phyloP scores from a whole-genome alignment of 2,888 invertebrate species.

The Callyntrura guangdongensis region DNA sequence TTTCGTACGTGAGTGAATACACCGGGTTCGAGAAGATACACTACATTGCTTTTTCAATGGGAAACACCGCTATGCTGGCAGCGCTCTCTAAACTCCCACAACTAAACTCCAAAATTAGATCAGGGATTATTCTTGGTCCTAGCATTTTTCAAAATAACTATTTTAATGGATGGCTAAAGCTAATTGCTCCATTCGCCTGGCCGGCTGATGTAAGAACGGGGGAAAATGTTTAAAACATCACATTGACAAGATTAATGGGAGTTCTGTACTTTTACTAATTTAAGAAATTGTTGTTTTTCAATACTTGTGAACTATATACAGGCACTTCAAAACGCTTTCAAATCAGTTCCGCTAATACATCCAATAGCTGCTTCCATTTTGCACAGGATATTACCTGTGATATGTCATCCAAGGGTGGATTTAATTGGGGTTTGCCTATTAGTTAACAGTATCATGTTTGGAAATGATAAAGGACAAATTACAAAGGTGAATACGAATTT shows the following conservation, averaged over 20 bases:
- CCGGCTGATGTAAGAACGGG: constrained; percentile 20
- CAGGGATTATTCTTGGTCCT: constrained; percentile 65
- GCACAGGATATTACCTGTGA: constrained; percentile 68
- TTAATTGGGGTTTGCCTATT: constrained; percentile 66
- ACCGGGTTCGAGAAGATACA: constrained; percentile 50
- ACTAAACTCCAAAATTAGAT: constrained; percentile 7
- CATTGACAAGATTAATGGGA: too few relatives aligned
- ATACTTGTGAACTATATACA: neutral
- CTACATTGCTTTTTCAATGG: constrained; percentile 72
- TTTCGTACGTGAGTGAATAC: constrained; percentile 53
- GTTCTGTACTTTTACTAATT: too few relatives aligned
- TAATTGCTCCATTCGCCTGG: constrained; percentile 40
- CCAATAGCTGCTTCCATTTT: constrained; percentile 51
- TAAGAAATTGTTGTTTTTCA: neutral
- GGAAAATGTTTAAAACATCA: neutral
- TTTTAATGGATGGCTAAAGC: constrained; percentile 63
- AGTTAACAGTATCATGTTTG: constrained; percentile 57
- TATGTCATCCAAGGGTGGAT: constrained; percentile 74
- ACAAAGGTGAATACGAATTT: constrained; percentile 64
- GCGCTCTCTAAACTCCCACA: constrained; percentile 51
- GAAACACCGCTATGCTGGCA: constrained; percentile 49
- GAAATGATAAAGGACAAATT: constrained; percentile 71
- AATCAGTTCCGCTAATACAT: constrained; percentile 46
- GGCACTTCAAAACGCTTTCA: constrained; percentile 53
- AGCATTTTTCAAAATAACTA: constrained; percentile 66